Evolutionary conservation across 2,797 vertebrate species (phyloP).

Genomic region (Ptychobarbus kaznakovi): DNA sequence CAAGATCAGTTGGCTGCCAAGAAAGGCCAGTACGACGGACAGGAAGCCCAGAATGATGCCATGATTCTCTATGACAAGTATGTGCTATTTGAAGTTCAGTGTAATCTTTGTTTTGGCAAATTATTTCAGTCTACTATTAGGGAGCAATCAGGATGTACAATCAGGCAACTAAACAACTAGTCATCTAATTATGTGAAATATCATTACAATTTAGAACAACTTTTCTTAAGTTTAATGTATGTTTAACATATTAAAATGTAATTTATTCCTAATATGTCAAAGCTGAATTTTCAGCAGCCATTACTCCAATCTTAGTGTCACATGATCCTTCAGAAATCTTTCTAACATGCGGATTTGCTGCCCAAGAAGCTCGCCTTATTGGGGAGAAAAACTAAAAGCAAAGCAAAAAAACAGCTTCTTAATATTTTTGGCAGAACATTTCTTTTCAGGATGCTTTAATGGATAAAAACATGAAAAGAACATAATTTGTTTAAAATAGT

Average conservation of each 20-base stretch:
- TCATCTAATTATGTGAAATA: neutral
- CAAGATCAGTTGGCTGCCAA: slow-evolving; percentile 97
- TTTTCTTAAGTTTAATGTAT: neutral
- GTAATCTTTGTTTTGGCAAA: neutral
- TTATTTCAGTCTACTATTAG: neutral
- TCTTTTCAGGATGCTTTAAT: neutral
- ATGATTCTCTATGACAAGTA: slow-evolving; percentile 99
- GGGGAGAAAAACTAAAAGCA: neutral
- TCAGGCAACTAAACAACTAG: neutral
- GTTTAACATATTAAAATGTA: neutral
- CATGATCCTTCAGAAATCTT: neutral
- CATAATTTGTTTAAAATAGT: neutral
- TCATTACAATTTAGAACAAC: neutral
- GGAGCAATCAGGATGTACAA: neutral
- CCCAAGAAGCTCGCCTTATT: neutral
- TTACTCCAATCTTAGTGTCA: too few species aligned
- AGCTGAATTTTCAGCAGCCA: neutral
- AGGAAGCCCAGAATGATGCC: slow-evolving; percentile 98
- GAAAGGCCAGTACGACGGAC: slow-evolving; percentile 97
- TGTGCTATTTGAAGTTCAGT: slow-evolving; percentile 57
- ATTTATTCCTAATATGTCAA: neutral
- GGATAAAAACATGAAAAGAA: neutral
- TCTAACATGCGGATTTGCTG: neutral
- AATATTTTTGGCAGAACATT: neutral
- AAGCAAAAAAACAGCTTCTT: neutral